Evolutionary conservation across 2,797 vertebrate species (phyloP).

Genomic region (Semaprochilodus insignis): DNA sequence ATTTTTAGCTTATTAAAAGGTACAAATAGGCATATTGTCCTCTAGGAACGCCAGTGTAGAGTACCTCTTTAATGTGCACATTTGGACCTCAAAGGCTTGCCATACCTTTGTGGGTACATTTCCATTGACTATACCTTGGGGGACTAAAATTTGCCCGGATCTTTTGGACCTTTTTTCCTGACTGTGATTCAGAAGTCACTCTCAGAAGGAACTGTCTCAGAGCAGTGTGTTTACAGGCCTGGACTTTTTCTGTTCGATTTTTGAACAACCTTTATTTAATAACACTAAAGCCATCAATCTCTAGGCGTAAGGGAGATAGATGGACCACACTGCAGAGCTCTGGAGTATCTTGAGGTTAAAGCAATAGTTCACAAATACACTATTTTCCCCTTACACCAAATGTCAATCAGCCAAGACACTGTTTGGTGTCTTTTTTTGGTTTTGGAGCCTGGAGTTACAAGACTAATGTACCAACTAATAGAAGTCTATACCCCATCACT

Average conservation of each 20-base stretch:
- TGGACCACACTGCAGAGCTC: not conserved
- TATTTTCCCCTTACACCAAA: not conserved
- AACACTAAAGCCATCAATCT: conserved; percentile 25
- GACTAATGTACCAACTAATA: no score
- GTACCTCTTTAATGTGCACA: no score
- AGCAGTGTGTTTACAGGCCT: conserved; percentile 33
- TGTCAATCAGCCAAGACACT: not conserved
- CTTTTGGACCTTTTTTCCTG: no score
- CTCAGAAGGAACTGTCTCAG: conserved; percentile 8
- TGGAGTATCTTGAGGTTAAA: conserved; percentile 9
- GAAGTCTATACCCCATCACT: no score
- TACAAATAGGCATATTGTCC: no score
- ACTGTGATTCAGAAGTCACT: conserved; percentile 12
- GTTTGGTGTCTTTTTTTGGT: not conserved
- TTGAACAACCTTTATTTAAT: conserved; percentile 34
- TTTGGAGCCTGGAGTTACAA: no score
- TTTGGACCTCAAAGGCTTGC: no score
- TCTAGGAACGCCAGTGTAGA: no score
- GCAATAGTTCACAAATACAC: not conserved
- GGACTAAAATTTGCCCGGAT: no score
- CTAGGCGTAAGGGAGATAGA: conserved; percentile 14
- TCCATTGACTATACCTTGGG: no score
- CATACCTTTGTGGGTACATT: no score
- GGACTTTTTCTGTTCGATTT: conserved; percentile 22
- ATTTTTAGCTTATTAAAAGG: no score